phyloP scores from a whole-genome alignment of 2,113 vertebrate species.

The Plestiodon gilberti region DNA sequence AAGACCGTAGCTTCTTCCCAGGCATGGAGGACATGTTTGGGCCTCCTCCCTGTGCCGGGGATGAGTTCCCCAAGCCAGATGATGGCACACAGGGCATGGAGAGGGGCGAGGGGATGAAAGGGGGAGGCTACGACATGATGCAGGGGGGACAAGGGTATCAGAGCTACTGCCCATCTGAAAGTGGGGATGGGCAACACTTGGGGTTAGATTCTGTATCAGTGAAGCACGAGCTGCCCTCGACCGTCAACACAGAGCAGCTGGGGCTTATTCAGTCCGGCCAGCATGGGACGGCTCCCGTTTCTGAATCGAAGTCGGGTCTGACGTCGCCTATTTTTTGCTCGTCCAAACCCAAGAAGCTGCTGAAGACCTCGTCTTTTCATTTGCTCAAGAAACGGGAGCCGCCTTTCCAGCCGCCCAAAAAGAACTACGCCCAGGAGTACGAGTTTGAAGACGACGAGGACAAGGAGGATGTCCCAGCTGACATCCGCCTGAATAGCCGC shows the following conservation, averaged over 20 bases:
- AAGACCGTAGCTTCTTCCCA: conserved; percentile 92
- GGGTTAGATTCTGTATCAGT: conserved; percentile 84
- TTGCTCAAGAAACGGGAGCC: conserved; percentile 89
- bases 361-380: conserved; percentile 93
- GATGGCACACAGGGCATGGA: conserved; percentile 76
- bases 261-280: conserved; percentile 89
- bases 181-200: conserved; percentile 72
- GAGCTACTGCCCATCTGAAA: conserved; percentile 79
- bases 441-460: conserved; percentile 94
- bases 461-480: conserved; percentile 89
- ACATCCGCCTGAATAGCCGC: conserved; percentile 91
- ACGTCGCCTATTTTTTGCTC: conserved; percentile 92
- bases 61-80: conserved; percentile 76
- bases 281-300: conserved; percentile 14
- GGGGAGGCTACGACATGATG: conserved; percentile 78
- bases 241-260: conserved; percentile 91
- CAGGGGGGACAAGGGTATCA: conserved; percentile 80
- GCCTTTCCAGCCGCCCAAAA: conserved; percentile 88
- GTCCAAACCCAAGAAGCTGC: conserved; percentile 92
- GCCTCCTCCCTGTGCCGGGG: conserved; percentile 76
- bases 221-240: conserved; percentile 91
- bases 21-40: conserved; percentile 98
- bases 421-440: conserved; percentile 93
- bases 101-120: conserved; percentile 61
- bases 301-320: conserved; percentile 75